These are phyloP conservation scores for Odontothrips loti DNA, from an alignment of 2,888 invertebrate species.

Conservation along the genomic window DNA sequence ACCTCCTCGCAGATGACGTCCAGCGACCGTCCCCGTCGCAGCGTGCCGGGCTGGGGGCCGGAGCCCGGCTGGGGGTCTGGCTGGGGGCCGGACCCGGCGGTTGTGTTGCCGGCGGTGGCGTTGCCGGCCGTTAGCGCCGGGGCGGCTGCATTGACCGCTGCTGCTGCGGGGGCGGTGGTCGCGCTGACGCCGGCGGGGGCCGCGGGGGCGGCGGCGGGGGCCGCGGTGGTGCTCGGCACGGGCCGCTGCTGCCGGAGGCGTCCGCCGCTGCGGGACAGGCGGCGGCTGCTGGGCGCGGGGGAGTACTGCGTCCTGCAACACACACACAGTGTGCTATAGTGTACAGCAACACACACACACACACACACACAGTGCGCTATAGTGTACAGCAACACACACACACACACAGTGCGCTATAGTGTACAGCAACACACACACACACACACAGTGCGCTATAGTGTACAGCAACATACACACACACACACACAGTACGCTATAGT, in stretches of 20 bases:
- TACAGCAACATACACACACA: too few relatives aligned
- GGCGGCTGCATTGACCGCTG: slow-evolving; percentile 50
- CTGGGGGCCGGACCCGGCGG: slow-evolving; percentile 39
- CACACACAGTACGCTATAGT: too few relatives aligned
- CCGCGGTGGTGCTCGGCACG: slow-evolving; percentile 50
- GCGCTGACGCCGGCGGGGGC: background rate
- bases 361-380: too few relatives aligned
- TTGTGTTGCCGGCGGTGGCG: slow-evolving; percentile 48
- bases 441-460: too few relatives aligned
- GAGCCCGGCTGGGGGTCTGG: slow-evolving; percentile 41
- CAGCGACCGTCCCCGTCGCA: slow-evolving; percentile 49
- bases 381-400: too few relatives aligned
- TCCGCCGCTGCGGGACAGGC: slow-evolving; percentile 44
- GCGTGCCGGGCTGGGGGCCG: slow-evolving; percentile 43
- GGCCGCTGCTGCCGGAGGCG: slow-evolving; percentile 57
- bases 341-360: too few relatives aligned
- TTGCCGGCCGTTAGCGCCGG: slow-evolving; percentile 55
- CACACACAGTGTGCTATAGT: background rate
- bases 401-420: too few relatives aligned
- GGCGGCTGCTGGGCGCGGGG: slow-evolving; percentile 9
- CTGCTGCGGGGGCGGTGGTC: background rate
- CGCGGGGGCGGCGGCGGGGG: background rate
- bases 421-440: too few relatives aligned
- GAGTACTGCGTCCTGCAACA: background rate
- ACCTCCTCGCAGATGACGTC: slow-evolving; percentile 75